Percentiles rank a stretch among this genome's conserved stretches.
Evolutionary conservation across 2,113 vertebrate species (phyloP).

Genomic region (Mugil cephalus): DNA sequence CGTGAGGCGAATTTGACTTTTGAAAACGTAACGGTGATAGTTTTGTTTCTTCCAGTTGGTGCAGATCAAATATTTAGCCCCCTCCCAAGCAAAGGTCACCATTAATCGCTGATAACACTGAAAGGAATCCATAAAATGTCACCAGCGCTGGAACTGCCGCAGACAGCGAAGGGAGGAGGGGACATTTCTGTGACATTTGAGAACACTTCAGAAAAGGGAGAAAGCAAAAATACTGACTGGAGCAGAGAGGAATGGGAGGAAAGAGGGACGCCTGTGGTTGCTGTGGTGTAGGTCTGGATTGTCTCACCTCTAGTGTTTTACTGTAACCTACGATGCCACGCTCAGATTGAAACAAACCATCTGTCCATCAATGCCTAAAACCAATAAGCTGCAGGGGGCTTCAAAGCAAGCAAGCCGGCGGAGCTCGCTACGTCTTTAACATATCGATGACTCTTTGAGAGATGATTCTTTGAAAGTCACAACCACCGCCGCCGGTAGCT

Average conservation of each 20-base stretch:
- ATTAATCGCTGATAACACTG: slow-evolving; percentile 54
- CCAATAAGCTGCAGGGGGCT: too few relatives aligned
- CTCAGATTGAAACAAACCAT: too few relatives aligned
- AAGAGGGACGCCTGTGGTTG: slow-evolving; percentile 3
- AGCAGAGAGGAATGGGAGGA: slow-evolving; percentile 28
- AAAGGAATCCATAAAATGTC: slow-evolving; percentile 65
- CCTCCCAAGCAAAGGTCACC: slow-evolving; percentile 60
- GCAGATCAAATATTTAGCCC: slow-evolving; percentile 34
- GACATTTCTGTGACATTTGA: slow-evolving; percentile 64
- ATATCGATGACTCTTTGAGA: too few relatives aligned
- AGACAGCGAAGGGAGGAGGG: background rate
- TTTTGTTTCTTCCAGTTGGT: slow-evolving; percentile 25
- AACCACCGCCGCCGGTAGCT: too few relatives aligned
- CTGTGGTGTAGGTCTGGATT: background rate
- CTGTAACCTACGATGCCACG: too few relatives aligned
- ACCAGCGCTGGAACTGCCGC: slow-evolving; percentile 44
- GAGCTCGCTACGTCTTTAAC: too few relatives aligned
- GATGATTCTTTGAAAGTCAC: too few relatives aligned
- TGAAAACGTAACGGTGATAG: slow-evolving; percentile 15
- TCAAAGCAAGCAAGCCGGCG: too few relatives aligned
- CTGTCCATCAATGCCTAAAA: too few relatives aligned
- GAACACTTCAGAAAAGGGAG: slow-evolving; percentile 12
- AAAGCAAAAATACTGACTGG: slow-evolving; percentile 30
- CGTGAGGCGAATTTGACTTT: background rate
- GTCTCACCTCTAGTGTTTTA: background rate